Conservation (phyloP, 2,113 vertebrate genomes). For the Ciconia maguari region DNA sequence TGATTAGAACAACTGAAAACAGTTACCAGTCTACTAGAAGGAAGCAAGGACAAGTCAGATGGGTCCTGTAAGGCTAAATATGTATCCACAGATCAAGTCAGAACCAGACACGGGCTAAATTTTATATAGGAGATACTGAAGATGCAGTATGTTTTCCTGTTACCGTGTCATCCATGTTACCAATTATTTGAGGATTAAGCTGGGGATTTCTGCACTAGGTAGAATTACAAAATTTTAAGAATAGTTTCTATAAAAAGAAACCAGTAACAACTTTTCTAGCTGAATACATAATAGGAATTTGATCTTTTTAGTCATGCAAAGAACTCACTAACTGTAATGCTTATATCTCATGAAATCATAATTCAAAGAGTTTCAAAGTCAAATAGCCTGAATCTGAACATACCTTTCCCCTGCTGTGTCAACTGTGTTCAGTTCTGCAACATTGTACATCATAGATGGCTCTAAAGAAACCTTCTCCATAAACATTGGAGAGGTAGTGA, state of each 20-base stretch:
- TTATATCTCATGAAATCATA: not conserved
- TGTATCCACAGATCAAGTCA: not conserved
- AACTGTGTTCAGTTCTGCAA: conserved; percentile 91
- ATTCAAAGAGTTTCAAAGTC: not conserved
- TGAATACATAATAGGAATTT: not conserved
- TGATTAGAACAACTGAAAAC: not conserved
- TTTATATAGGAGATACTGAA: not conserved
- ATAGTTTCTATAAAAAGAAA: not conserved
- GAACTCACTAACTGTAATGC: not conserved
- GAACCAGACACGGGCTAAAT: not conserved
- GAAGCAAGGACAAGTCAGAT: not conserved
- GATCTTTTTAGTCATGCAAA: not conserved
- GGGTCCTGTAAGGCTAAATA: not conserved
- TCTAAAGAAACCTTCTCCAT: conserved; percentile 99
- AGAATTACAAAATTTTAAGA: not conserved
- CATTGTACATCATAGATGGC: conserved; percentile 96
- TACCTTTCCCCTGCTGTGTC: conserved; percentile 79
- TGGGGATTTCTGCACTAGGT: not conserved
- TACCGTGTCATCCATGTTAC: not conserved
- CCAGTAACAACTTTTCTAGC: not conserved
- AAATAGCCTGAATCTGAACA: not conserved
- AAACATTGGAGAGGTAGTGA: conserved; percentile 98
- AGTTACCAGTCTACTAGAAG: not conserved
- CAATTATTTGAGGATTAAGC: not conserved
- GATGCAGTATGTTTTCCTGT: not conserved